Evolutionary conservation across 2,797 vertebrate species (phyloP), one percentile per base, ranked within the genome.

Genomic region (Lepilemur ruficaudatus): DNA sequence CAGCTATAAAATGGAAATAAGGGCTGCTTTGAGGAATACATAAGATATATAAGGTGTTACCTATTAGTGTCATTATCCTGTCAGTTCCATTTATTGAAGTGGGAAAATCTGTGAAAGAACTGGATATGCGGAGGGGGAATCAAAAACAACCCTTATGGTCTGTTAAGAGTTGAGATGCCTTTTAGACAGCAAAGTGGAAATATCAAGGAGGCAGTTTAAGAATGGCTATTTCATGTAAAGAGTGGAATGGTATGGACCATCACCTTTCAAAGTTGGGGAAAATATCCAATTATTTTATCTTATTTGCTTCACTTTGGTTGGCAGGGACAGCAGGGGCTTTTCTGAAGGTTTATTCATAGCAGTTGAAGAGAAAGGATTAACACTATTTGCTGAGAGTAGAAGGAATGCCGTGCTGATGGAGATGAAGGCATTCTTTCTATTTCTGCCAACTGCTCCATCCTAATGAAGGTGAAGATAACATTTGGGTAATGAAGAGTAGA

Each of bases 261-360:
- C 50, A 57, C 41, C 70, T 93, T 95, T 96, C 93, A 96, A 14
- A 92, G 85, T 89, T 48, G n/a, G n/a, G 22, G 73, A 23, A 63
- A 82, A 81, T 85, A 85, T 72, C 83, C 41, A 75, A 28, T 94
- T 84, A 86, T 84, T 95, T 48, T 28, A 70, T 93, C 46, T 94
- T 80, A 75, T 80, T 97, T 88, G 78, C 61, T 93, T 89, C 79
- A 63, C 69, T 93, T 81, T 96, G 67, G 91, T 91, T 89, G 89
- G 43, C 85, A 89, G 87, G 48, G 93, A 35, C 94, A 89, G 61
- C 78, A 76, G 76, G 72, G 43, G 20, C 12, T 76, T 84, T 94
- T 91, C 63, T 90, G 38, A 88, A 73, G 57, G 57, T 61, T 92
- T 84, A 70, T 72, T 93, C 83, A 93, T 23, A 86, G 52, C n/a